Evolutionary conservation across 92 coral and sea anemone species (phyloP).

Genomic region (Siderastrea radians): DNA sequence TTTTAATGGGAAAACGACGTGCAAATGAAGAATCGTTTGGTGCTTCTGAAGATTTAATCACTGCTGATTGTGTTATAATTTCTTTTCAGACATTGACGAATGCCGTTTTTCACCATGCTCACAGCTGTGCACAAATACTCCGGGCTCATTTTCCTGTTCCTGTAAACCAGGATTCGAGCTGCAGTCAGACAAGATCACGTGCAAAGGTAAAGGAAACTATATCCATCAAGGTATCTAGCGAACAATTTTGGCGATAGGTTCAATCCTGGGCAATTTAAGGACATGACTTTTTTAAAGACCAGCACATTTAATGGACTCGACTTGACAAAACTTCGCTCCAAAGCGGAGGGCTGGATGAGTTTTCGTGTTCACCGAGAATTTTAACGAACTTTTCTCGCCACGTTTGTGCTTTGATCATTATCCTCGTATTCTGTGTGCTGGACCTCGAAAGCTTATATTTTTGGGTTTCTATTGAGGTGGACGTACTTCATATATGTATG

Average conservation of each 20-base stretch:
- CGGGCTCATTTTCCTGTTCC: constrained; percentile 94
- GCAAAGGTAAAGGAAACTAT: constrained; percentile 73
- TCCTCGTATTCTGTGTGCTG: no score
- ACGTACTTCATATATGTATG: no score
- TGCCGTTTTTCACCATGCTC: constrained; percentile 89
- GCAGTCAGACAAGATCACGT: constrained; percentile 77
- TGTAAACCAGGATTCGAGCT: constrained; percentile 87
- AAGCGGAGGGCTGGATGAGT: background rate
- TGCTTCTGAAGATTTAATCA: no score
- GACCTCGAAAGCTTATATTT: no score
- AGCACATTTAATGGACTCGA: background rate
- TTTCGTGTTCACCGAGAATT: background rate
- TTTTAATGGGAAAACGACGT: no score
- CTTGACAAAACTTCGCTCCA: background rate
- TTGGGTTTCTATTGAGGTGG: no score
- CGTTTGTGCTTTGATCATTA: background rate
- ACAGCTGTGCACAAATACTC: constrained; percentile 92
- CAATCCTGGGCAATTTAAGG: no score
- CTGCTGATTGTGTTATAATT: background rate
- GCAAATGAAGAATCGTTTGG: no score
- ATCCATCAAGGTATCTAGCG: background rate
- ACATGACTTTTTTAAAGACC: no score
- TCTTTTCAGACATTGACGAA: constrained; percentile 85
- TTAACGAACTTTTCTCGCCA: no score
- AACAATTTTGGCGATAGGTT: background rate